Evolutionary conservation across 2,888 invertebrate species (phyloP).

Genomic region (Pterostichus niger): DNA sequence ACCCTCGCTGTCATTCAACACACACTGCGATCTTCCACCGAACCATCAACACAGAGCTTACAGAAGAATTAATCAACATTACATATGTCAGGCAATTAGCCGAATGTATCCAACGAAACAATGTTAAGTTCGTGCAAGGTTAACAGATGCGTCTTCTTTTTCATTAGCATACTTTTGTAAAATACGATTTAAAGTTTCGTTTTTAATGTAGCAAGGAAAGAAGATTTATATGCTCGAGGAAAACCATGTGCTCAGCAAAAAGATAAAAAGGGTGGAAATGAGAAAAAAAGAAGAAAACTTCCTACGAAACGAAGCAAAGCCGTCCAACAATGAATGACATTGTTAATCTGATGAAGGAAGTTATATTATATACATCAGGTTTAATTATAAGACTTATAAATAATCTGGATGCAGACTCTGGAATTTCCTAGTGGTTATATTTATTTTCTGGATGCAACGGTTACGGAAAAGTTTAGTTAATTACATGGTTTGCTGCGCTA

Average conservation of each 20-base stretch:
- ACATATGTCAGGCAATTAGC: conserved; percentile 31
- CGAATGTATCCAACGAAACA: not conserved
- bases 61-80: conserved; percentile 64
- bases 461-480: conserved; percentile 31
- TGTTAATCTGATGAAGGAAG: conserved; percentile 40
- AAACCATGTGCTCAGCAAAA: conserved; percentile 58
- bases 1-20: conserved; percentile 45
- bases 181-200: conserved; percentile 60
- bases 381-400: conserved; percentile 24
- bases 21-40: conserved; percentile 5
- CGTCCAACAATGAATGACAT: conserved; percentile 18
- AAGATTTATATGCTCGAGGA: conserved; percentile 55
- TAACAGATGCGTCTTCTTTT: conserved; percentile 46
- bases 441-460: conserved; percentile 11
- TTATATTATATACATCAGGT: conserved; percentile 10
- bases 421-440: conserved; percentile 1
- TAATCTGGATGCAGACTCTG: not conserved
- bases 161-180: conserved; percentile 61
- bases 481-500: conserved; percentile 32
- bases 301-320: too few species aligned
- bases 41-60: conserved; percentile 23
- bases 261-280: conserved; percentile 43
- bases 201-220: conserved; percentile 59
- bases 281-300: conserved; percentile 46
- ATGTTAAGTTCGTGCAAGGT: not conserved